Evolutionary conservation across 2,113 vertebrate genomes (phyloP).

Genomic region (Brachyhypopomus gauderio): DNA sequence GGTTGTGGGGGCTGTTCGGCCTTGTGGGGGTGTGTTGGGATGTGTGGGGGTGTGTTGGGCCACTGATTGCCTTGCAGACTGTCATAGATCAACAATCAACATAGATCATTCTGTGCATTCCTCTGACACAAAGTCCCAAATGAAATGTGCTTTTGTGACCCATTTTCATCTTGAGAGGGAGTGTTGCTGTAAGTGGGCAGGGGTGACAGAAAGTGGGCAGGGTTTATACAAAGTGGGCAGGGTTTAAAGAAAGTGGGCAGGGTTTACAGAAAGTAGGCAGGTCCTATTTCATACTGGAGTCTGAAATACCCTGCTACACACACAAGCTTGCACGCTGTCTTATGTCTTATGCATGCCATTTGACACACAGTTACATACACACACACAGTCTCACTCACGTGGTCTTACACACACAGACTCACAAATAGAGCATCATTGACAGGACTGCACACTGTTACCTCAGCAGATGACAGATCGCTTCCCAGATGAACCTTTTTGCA

Average conservation of each 20-base stretch:
- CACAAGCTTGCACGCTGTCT: too few relatives aligned
- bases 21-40: too few relatives aligned
- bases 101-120: too few relatives aligned
- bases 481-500: neutral
- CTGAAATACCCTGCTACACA: neutral
- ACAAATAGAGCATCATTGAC: neutral
- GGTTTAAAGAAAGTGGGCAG: too few relatives aligned
- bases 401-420: neutral
- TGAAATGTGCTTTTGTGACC: neutral
- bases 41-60: neutral
- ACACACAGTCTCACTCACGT: neutral
- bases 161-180: conserved; percentile 17
- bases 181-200: neutral
- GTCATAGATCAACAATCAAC: too few relatives aligned
- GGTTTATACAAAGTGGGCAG: too few relatives aligned
- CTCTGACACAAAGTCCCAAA: too few relatives aligned
- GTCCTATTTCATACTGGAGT: too few relatives aligned
- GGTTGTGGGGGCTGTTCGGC: too few relatives aligned
- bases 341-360: neutral
- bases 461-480: neutral
- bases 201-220: too few relatives aligned
- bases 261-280: too few relatives aligned
- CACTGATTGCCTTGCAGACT: too few relatives aligned
- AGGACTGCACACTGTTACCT: neutral
- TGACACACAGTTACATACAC: neutral